Evolutionary conservation across 2,797 vertebrate species (phyloP).

Genomic region (Podarcis siculus): DNA sequence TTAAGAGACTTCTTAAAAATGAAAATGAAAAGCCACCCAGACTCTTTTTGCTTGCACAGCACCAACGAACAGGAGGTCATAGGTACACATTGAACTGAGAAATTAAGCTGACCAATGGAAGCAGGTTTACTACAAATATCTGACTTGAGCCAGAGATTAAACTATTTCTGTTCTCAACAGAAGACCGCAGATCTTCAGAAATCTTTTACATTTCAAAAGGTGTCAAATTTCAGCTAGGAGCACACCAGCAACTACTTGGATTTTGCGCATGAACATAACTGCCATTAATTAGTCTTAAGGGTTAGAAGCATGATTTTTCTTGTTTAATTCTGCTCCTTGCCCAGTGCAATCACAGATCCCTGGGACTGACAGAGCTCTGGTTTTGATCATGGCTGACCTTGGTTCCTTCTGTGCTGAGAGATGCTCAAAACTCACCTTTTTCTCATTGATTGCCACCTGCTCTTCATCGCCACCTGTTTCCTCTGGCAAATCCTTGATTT

Average conservation of each 20-base stretch:
- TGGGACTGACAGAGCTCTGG: neutral
- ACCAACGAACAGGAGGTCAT: neutral
- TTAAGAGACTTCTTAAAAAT: neutral
- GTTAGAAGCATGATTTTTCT: too few species aligned
- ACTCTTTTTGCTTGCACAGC: neutral
- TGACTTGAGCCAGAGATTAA: neutral
- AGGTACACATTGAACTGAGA: neutral
- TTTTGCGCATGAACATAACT: neutral
- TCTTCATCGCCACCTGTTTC: slow-evolving; percentile 79
- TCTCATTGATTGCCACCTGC: slow-evolving; percentile 81
- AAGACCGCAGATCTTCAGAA: neutral
- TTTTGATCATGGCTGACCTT: neutral
- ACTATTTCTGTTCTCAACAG: neutral
- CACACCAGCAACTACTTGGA: neutral
- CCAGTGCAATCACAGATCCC: neutral
- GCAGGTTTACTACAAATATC: too few species aligned
- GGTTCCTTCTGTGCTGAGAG: neutral
- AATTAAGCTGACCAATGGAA: neutral
- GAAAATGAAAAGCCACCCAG: neutral
- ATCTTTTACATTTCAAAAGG: neutral
- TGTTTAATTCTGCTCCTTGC: neutral
- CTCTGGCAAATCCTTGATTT: slow-evolving; percentile 77
- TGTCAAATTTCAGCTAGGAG: neutral
- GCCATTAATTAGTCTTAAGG: neutral
- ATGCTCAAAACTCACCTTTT: slow-evolving; percentile 79